These are phyloP conservation scores for Melanostigma gelatinosum DNA, from an alignment of 2,113 vertebrate species.

Conservation along the genomic window DNA sequence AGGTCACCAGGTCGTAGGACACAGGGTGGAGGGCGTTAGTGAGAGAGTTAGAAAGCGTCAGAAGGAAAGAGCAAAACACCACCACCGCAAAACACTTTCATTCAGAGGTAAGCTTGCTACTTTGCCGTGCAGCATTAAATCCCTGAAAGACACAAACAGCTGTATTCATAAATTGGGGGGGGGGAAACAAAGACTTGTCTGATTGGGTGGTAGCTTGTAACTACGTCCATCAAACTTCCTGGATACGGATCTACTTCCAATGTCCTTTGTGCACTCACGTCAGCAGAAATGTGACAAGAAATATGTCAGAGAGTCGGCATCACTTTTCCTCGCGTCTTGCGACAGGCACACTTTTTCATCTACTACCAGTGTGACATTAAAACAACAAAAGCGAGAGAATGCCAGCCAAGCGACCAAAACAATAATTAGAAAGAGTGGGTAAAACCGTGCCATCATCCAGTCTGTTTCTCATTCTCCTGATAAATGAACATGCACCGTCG, in stretches of 20 bases:
- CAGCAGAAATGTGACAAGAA: slow-evolving; percentile 30
- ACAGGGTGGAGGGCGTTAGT: slow-evolving; percentile 22
- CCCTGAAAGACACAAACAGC: background rate
- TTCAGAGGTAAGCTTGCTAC: background rate
- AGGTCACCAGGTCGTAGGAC: slow-evolving; percentile 25
- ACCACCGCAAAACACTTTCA: slow-evolving; percentile 29
- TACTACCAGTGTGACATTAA: slow-evolving; percentile 1
- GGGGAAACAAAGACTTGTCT: background rate
- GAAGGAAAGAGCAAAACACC: slow-evolving; percentile 5
- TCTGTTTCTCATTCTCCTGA: background rate
- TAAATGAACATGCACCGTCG: background rate
- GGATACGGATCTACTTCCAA: slow-evolving; percentile 19
- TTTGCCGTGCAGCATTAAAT: background rate
- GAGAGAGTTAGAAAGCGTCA: slow-evolving; percentile 4
- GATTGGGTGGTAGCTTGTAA: background rate
- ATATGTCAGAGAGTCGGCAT: slow-evolving; percentile 23
- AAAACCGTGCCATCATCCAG: background rate
- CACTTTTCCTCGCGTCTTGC: background rate
- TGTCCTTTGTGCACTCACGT: slow-evolving; percentile 8
- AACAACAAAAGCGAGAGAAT: slow-evolving; percentile 5
- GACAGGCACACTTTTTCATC: background rate
- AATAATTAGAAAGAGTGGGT: slow-evolving; percentile 6
- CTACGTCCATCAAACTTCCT: background rate
- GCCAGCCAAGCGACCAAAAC: background rate
- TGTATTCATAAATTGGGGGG: background rate